Evolutionary conservation across 2,888 invertebrate species (phyloP), one percentile per base, ranked within the genome.

Genomic region (Loripinus fragilis): DNA sequence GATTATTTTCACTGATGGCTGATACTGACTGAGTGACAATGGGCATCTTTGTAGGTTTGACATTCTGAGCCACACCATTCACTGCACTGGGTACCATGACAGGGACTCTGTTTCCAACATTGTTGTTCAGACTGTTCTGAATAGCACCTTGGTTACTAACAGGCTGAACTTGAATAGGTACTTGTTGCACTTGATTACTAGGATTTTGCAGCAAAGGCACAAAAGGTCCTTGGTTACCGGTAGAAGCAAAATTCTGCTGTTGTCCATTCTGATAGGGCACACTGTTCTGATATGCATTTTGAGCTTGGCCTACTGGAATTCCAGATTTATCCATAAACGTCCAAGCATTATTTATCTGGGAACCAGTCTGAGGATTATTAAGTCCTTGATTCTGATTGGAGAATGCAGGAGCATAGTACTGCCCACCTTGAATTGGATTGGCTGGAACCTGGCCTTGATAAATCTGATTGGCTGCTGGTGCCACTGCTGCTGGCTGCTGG

Each of bases 401-500:
- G 28, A 80, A 66, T 35, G 52, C 81, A 25, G 81, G 81, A 41
- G 76, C 35, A 48, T 74, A 81, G 60, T 79, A 84, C 38, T 77
- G 77, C 30, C 74, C 74, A 30, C 71, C 78, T 42, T 41, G 33
- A 69, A 48, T 38, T 48, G 55, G 55, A 76, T 55, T 74, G 68
- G 78, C 67, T 60, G 70, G 74, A 10, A 71, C 64, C 38, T 71
- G 78, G 35, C 45, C 60, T 28, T 65, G 78, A 64, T 78, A 80
- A 30, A 80, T 66, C 80, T 80, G 84, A 78, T 81, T 84, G 76
- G 83, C 64, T 74, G 75, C 23, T 50, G 78, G 28, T 66, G 33
- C n/a, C 68, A 1, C 66, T 50, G 66, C 75, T 38, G 70, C 70
- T 68, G 74, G 71, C 60, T 80, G 74, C 67, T 81, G 78, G 67